Evolutionary conservation across 2,888 invertebrate genomes (phyloP), one percentile per base, ranked within the genome.

Genomic region (Chrysolina oricalcia): DNA sequence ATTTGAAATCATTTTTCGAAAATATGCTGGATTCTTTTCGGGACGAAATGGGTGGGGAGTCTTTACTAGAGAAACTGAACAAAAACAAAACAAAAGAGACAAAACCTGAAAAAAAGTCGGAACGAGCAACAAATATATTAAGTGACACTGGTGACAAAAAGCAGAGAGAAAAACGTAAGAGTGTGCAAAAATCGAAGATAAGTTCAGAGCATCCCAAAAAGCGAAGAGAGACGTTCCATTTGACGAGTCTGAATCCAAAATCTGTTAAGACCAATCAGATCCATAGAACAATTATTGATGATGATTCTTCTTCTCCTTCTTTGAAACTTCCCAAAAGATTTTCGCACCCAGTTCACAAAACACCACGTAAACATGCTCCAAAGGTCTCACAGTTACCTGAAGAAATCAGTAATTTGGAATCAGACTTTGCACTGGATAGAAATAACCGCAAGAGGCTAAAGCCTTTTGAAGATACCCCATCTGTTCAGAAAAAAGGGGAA

Each of bases 11-110:
- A 13, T 41, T 71, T 43, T 75, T 75, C 46, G 23, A 62, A 15
- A 46, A 62, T 48, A 64, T 71, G 64, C 19, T 75, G 46, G 71
- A 50, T 27, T 71, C 67, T 0, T 71, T 75, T 56, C 75, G 75
- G 3, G 41, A 72, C 10, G 68, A 72, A 64, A 17, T 43, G 17
- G 67, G 67, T 15, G 19, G 59, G 11, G 50, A 74, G 67, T 59
- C 70, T 66, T 21, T 46, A 11, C 3, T 43, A 40, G 41, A 53
- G 15, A 56, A 68, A 41, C 35, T 68, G 40, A 68, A 53, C 19
- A 68, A 40, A 50, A 53, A 53, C 53, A 53, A 21, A 53, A 11
- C 11, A 11, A 53, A 53, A 53, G 21, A 21, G 11, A 21, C 9
- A 3, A 53, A 53, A 48, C 10, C 48, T 48, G 48, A 48, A 17